Base-by-base conservation (phyloP, 1,140 invertebrate genomes). In the Drosophila varians region DNA sequence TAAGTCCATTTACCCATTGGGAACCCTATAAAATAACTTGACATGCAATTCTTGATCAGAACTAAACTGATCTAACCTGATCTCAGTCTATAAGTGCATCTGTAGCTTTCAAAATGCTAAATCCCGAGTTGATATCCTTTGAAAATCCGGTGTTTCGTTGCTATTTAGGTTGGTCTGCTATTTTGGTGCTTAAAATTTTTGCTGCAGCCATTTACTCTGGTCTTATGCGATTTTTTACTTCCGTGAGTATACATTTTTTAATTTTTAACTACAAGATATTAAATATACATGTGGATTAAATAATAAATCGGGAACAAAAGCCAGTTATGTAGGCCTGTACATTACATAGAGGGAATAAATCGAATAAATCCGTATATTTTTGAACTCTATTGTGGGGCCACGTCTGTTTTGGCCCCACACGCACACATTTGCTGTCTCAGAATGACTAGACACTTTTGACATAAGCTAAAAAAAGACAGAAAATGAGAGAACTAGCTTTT, bases 181-280 rank as follows among this genome's bases (percentile, higher is more conserved):
- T 95, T 11, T 71, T 95, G 25, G 91, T 93, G 2, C 28, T 95
- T 0, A 95, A 95, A 91, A 91, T 94, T 52, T 52, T 94, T 47
- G 48, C 89, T 0, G 93, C 95, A 93, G 74, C 90, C 4, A 5
- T 92, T 2, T 74, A 94, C 14, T 95, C 94, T 0, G 92, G 78
- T 0, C 68, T 90, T n/a, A 88, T 92, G 34, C 90, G 94, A 51
- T 92, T 94, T 16, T 71, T 78, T 19, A 94, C 93, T 56, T 92
- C 91, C 90, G 94, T 95, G 90, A 91, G 90, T 82, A 18, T 42
- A 0, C 5, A 19, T 42, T 42, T 19, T 42, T 9, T 7, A 31
- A 11, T 31, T 11, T 31, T 31, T 11, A 38, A 14, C n/a, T 42
- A 19, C 36, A 25, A 16, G 7, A 31, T 4, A 3, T 31, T 2